Evolutionary conservation across 2,113 vertebrate species (phyloP).

Genomic region (Mesitornis unicolor): DNA sequence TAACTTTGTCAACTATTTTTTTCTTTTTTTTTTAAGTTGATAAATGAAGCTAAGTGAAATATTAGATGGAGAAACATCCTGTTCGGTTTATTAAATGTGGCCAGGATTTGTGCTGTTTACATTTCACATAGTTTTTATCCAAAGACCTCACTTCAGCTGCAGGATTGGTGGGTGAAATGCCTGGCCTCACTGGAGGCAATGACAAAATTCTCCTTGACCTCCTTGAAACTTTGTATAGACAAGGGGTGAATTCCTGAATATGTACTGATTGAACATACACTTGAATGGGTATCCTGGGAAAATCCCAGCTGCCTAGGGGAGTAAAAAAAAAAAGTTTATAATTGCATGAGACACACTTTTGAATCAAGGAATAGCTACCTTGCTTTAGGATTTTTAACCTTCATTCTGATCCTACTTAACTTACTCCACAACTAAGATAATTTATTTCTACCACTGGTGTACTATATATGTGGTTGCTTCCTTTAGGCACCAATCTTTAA

Average conservation of each 20-base stretch:
- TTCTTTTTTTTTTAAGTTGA: neutral
- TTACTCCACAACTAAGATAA: neutral
- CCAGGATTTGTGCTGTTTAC: neutral
- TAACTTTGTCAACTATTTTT: neutral
- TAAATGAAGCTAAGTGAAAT: neutral
- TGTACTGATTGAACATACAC: conserved; percentile 60
- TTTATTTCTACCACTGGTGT: neutral
- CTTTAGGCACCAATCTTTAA: neutral
- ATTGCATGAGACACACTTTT: conserved; percentile 51
- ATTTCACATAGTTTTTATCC: conserved; percentile 27
- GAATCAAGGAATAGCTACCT: conserved; percentile 29
- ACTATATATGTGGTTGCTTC: neutral
- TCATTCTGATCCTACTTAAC: neutral
- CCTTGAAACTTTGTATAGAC: conserved; percentile 64
- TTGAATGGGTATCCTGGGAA: conserved; percentile 67
- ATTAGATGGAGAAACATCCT: neutral
- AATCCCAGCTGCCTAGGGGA: conserved; percentile 55
- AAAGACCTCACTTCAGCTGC: conserved; percentile 19
- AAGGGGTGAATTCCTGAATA: conserved; percentile 66
- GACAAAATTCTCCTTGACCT: conserved; percentile 67
- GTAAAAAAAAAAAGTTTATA: conserved; percentile 52
- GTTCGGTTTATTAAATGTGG: neutral
- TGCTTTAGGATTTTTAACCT: conserved; percentile 45
- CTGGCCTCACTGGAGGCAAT: conserved; percentile 44
- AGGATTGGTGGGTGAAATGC: conserved; percentile 37